These are phyloP conservation scores for Etheostoma cragini DNA, from an alignment of 2,113 vertebrate species.

Conservation along the genomic window DNA sequence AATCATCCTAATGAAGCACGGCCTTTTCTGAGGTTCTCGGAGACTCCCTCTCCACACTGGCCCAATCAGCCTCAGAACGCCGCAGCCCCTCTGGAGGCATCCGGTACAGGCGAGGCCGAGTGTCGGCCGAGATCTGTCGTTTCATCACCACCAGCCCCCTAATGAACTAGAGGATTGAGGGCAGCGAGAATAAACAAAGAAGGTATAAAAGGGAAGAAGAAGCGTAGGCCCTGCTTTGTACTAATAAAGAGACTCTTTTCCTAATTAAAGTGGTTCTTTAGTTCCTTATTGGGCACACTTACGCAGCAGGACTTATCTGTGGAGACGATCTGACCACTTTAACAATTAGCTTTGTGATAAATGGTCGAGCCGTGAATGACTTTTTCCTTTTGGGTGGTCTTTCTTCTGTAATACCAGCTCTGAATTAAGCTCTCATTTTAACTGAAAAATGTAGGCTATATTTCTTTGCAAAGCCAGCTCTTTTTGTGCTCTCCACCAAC, in stretches of 20 bases:
- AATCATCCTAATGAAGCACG: constrained; percentile 46
- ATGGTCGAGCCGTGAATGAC: constrained; percentile 63
- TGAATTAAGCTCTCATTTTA: constrained; percentile 63
- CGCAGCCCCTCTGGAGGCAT: constrained; percentile 11
- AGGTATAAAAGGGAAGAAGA: constrained; percentile 13
- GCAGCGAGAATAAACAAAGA: constrained; percentile 13
- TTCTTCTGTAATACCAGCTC: constrained; percentile 52
- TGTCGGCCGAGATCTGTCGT: constrained; percentile 41
- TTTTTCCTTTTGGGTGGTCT: constrained; percentile 55
- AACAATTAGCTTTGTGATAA: constrained; percentile 62
- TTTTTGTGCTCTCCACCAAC: not conserved
- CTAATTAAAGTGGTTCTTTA: constrained; percentile 63
- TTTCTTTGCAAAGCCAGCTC: constrained; percentile 38
- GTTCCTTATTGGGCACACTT: constrained; percentile 34
- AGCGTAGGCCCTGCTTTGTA: constrained; percentile 12
- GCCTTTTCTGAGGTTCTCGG: constrained; percentile 24
- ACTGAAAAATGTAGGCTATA: constrained; percentile 48
- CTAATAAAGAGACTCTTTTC: constrained; percentile 59
- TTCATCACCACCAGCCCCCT: constrained; percentile 48
- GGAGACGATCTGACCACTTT: constrained; percentile 45
- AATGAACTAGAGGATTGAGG: constrained; percentile 45
- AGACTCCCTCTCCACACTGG: constrained; percentile 26
- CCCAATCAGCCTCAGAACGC: constrained; percentile 34
- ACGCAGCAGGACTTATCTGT: constrained; percentile 19
- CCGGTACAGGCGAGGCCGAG: not conserved